A percentile compares a stretch with the other conserved stretches of the same genome.
Conservation (phyloP, 2,797 vertebrate species). For the Triplophysa bombifrons region DNA sequence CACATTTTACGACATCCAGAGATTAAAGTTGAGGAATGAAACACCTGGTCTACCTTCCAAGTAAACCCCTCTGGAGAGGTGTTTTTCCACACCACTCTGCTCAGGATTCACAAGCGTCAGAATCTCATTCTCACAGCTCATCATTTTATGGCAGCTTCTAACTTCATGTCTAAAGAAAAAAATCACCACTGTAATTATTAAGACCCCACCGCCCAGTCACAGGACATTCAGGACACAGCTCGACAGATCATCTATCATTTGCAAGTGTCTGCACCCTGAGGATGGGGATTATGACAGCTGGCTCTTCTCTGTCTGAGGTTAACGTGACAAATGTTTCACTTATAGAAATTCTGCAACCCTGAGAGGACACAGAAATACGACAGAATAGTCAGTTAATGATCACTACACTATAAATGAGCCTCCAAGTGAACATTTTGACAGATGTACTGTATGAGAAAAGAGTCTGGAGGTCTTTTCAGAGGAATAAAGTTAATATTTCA, state of each 20-base stretch:
- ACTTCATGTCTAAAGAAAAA: slow-evolving; percentile 23
- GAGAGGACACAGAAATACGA: slow-evolving; percentile 6
- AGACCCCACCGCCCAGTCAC: background rate
- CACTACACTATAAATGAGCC: slow-evolving; percentile 1
- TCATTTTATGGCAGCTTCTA: slow-evolving; percentile 13
- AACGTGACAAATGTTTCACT: slow-evolving; percentile 39
- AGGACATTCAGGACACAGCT: slow-evolving; percentile 17
- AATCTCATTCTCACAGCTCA: slow-evolving; percentile 34
- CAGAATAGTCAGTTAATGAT: slow-evolving; percentile 25
- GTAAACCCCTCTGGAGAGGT: background rate
- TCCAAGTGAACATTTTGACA: background rate
- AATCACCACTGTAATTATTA: slow-evolving; percentile 35
- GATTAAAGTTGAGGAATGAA: slow-evolving; percentile 29
- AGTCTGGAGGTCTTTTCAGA: background rate
- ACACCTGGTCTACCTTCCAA: slow-evolving; percentile 10
- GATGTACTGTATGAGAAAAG: background rate
- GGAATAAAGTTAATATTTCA: background rate
- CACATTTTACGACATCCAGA: background rate
- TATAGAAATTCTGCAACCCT: slow-evolving; percentile 3
- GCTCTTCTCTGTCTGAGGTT: slow-evolving; percentile 25
- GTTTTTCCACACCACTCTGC: slow-evolving; percentile 26
- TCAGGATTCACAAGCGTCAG: slow-evolving; percentile 1
- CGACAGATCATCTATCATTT: slow-evolving; percentile 50
- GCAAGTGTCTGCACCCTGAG: slow-evolving; percentile 29
- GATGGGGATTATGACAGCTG: slow-evolving; percentile 29